Conservation (phyloP, 2,888 invertebrate species). For the Macaria liturata region DNA sequence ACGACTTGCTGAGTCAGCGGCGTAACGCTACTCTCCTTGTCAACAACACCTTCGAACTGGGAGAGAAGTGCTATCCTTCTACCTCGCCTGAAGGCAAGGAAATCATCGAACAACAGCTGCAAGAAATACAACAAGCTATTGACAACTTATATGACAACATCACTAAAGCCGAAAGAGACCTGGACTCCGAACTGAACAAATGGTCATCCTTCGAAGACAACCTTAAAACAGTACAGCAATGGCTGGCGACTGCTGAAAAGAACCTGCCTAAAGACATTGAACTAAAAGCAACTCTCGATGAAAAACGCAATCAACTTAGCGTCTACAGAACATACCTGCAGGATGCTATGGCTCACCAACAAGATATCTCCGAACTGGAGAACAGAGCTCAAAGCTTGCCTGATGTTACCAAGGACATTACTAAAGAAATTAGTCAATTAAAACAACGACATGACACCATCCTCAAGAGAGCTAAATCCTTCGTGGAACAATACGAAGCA, state of each 20-base stretch:
- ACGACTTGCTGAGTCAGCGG: constrained; percentile 89
- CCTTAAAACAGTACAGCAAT: constrained; percentile 89
- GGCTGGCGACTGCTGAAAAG: constrained; percentile 90
- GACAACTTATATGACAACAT: constrained; percentile 92
- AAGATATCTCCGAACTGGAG: constrained; percentile 91
- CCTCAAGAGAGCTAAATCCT: constrained; percentile 87
- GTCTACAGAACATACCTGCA: constrained; percentile 91
- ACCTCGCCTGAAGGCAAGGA: constrained; percentile 95
- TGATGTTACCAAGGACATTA: constrained; percentile 89
- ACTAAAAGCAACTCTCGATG: constrained; percentile 93
- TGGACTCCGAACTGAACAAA: constrained; percentile 92
- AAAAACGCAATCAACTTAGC: constrained; percentile 94
- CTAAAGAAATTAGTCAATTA: constrained; percentile 87
- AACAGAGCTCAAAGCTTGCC: constrained; percentile 92
- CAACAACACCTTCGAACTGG: constrained; percentile 93
- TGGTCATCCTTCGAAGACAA: constrained; percentile 97
- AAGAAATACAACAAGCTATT: constrained; percentile 92
- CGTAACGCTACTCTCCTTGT: constrained; percentile 89
- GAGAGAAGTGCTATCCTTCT: constrained; percentile 93
- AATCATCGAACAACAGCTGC: constrained; percentile 90
- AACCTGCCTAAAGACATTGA: constrained; percentile 91
- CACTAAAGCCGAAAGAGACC: constrained; percentile 89
- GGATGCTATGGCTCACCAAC: constrained; percentile 93
- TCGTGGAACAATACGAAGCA: constrained; percentile 92
- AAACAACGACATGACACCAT: constrained; percentile 89